These are phyloP conservation scores for Ochotona princeps DNA, from an alignment of 2,113 vertebrate species.

Conservation along the genomic window DNA sequence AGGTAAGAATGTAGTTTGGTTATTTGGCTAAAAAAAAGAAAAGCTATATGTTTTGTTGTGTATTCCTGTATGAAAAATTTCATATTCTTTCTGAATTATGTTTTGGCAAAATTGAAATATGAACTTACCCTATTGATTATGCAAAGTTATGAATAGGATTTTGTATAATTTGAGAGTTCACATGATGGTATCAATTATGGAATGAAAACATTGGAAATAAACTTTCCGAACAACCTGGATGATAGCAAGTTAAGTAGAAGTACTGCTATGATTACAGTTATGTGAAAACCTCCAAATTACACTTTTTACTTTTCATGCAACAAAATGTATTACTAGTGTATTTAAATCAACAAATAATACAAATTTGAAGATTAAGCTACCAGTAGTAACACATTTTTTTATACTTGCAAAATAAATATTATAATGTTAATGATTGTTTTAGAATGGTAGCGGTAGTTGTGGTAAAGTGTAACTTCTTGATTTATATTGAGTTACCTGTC, in stretches of 20 bases:
- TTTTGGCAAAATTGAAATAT: not conserved
- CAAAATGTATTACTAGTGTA: not conserved
- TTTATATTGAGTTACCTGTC: too few relatives aligned
- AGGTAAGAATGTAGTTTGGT: constrained; percentile 13
- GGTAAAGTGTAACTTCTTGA: not conserved
- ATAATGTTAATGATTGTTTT: constrained; percentile 7
- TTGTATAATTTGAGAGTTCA: too few relatives aligned
- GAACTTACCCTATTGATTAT: not conserved
- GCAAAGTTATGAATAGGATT: too few relatives aligned
- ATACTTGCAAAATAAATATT: constrained; percentile 5
- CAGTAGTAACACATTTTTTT: not conserved
- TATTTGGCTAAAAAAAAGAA: constrained; percentile 5
- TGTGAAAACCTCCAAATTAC: too few relatives aligned
- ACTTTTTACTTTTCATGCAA: not conserved
- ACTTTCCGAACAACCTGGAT: too few relatives aligned
- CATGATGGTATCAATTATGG: too few relatives aligned
- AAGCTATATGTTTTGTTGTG: not conserved
- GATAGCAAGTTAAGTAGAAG: too few relatives aligned
- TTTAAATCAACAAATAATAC: not conserved
- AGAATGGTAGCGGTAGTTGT: not conserved
- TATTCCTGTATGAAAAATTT: not conserved
- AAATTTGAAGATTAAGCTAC: not conserved
- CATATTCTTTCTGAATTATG: not conserved
- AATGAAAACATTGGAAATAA: too few relatives aligned
- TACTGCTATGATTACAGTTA: too few relatives aligned